Conservation (phyloP, 2,113 vertebrate species). For the Blennius ocellaris region DNA sequence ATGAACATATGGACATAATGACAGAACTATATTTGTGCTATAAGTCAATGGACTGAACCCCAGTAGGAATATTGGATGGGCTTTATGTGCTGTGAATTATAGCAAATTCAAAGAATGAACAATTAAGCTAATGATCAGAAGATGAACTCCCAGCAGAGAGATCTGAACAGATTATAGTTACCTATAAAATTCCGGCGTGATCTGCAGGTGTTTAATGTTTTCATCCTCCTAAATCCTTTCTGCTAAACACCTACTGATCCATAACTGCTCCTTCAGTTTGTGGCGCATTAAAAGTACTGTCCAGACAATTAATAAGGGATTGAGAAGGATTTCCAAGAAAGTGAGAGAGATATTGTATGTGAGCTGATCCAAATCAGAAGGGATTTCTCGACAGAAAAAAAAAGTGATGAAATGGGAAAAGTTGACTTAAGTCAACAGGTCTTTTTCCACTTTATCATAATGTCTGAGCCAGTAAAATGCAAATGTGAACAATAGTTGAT, state of each 20-base stretch:
- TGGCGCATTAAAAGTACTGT: background rate
- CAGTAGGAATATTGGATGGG: background rate
- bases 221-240: background rate
- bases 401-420: background rate
- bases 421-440: background rate
- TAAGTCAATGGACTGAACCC: background rate
- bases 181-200: background rate
- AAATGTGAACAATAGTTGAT: too few relatives aligned
- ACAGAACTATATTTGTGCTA: background rate
- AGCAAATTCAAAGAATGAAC: background rate
- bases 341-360: background rate
- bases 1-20: background rate
- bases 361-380: conserved; percentile 1
- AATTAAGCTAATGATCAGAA: background rate
- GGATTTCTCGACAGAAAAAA: background rate
- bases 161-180: background rate
- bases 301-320: background rate
- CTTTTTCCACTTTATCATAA: too few relatives aligned
- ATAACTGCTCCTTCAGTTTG: background rate
- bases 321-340: background rate
- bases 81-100: background rate
- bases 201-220: conserved; percentile 3
- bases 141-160: background rate
- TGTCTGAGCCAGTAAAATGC: too few relatives aligned
- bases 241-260: background rate